These are phyloP conservation scores for Stomorhina lunata DNA, from an alignment of 2,888 invertebrate genomes.

Conservation along the genomic window DNA sequence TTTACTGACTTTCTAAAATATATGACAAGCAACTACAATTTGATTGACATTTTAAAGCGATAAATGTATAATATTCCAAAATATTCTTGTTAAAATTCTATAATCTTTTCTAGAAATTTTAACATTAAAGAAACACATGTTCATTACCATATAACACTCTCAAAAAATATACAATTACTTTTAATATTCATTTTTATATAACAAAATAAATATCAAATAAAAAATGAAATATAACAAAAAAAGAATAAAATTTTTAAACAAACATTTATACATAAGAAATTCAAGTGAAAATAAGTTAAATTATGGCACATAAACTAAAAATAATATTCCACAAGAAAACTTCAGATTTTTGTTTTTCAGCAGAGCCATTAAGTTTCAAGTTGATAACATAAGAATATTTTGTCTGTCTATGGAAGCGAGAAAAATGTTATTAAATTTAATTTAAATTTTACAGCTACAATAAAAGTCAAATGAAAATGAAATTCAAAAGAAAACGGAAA, in stretches of 20 bases:
- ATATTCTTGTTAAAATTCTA: no score
- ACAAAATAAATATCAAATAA: background rate
- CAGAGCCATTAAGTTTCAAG: no score
- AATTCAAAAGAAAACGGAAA: background rate
- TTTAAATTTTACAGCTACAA: background rate
- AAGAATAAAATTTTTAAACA: background rate
- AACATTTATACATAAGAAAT: no score
- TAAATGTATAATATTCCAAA: no score
- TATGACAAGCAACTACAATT: no score
- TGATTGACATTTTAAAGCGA: no score
- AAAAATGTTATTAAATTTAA: background rate
- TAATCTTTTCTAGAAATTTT: no score
- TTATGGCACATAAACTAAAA: no score
- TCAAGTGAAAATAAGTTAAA: no score
- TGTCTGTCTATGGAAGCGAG: background rate
- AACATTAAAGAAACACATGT: no score
- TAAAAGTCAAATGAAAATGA: background rate
- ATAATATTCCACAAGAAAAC: background rate
- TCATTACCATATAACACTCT: no score
- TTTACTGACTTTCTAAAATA: no score
- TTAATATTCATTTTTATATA: background rate
- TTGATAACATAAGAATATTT: background rate
- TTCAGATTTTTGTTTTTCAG: background rate
- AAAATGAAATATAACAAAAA: background rate
- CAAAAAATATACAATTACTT: background rate